Percentiles rank a stretch among this genome's conserved stretches.
phyloP scores from a whole-genome alignment of 2,113 vertebrate genomes.

The Gallinago paraguaiae region DNA sequence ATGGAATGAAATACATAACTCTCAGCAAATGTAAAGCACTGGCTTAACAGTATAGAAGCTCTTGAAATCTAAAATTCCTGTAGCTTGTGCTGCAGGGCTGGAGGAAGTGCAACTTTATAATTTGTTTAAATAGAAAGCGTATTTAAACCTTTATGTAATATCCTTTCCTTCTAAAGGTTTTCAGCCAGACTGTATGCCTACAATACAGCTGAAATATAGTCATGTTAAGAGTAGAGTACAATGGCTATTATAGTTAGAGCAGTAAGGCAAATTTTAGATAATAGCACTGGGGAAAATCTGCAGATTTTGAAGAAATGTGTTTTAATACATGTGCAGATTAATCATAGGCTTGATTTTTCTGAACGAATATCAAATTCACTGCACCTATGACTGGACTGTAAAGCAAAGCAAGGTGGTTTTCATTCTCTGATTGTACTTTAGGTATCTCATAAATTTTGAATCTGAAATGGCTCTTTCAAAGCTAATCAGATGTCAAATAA shows the following conservation, averaged over 20 bases:
- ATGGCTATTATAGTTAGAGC: background rate
- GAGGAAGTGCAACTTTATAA: conserved; percentile 18
- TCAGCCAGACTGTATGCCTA: background rate
- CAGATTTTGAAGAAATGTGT: background rate
- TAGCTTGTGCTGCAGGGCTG: background rate
- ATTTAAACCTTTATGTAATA: conserved; percentile 18
- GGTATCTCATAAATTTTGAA: background rate
- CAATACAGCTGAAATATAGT: background rate
- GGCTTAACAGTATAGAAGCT: background rate
- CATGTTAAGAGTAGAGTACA: background rate
- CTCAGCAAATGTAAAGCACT: background rate
- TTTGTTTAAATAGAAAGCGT: conserved; percentile 33
- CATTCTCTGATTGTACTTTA: background rate
- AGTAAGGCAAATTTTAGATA: background rate
- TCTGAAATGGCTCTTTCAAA: background rate
- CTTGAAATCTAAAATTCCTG: background rate
- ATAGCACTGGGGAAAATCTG: background rate
- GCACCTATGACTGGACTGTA: background rate
- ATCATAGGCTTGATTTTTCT: background rate
- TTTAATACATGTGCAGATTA: background rate
- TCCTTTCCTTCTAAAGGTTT: conserved; percentile 18
- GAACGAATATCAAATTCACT: background rate
- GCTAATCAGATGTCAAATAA: background rate
- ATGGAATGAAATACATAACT: background rate
- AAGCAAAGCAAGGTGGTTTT: background rate